Evolutionary conservation across 2,113 vertebrate species (phyloP), one percentile per base, ranked within the genome.

Genomic region (Terrapene triunguis): DNA sequence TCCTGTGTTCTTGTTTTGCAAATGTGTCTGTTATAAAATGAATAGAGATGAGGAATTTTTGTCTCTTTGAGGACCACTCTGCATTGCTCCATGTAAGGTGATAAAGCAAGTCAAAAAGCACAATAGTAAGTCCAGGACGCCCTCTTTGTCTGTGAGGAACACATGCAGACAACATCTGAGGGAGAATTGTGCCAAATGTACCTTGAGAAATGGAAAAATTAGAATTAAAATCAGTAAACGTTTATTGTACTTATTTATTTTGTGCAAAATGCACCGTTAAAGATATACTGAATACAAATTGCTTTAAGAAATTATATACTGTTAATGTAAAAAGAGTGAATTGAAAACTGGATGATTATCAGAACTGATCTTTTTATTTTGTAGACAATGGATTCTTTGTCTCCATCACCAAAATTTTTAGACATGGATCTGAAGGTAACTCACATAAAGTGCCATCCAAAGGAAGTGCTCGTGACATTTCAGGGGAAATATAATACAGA

Each of bases 401-500:
- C 92, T 93, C 35, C 89, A 8, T 94, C 94, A 84, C 80, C 97
- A 81, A 97, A 95, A 84, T 55, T 92, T 88, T 98, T 96, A 97
- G 96, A 98, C 91, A 94, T 98, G 93, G 98, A 99, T 87, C 94
- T 99, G 89, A 99, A 98, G 96, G 95, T 99, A 95, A 99, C 97
- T 72, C 98, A 95, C 81, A 55, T 99, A 93, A 98, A 99, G 93
- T 99, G 99, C 97, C 97, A 97, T 96, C 96, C 98, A 2, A 98
- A 98, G 84, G 98, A 98, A 11, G 94, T 98, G 54, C 93, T 99
- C 82, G 98, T 99, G 92, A 98, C 98, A 92, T 99, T 99, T 96
- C 99, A 99, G 97, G 99, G 98, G 85, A 98, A 98, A 47, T 96
- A 96, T 96, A 97, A 96, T 4, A 90, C 80, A 72, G 96, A 96